A percentile compares a stretch with the other conserved stretches of the same genome.
Evolutionary conservation across 2,113 vertebrate species (phyloP).

Genomic region (Pterocles gutturalis): DNA sequence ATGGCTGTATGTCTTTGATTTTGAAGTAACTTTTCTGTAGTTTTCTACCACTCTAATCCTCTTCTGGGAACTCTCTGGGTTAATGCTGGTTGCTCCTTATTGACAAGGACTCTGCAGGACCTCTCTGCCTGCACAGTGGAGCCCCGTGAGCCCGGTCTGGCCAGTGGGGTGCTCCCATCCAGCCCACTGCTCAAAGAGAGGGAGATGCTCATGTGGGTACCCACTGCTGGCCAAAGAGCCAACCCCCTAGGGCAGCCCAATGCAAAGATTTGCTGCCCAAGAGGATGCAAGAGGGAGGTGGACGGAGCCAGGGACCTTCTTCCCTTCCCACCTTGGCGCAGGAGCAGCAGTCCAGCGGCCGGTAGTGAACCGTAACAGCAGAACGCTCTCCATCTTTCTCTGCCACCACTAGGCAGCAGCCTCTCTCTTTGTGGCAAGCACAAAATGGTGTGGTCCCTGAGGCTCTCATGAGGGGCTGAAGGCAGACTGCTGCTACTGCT

Average conservation of each 20-base stretch:
- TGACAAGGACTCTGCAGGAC: background rate
- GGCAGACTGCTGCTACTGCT: background rate
- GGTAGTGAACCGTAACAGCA: background rate
- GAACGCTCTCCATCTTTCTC: fast-evolving
- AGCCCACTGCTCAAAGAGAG: background rate
- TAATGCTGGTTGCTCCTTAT: background rate
- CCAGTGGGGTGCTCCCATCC: background rate
- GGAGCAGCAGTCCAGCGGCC: background rate
- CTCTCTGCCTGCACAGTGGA: background rate
- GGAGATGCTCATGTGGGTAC: background rate
- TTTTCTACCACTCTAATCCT: background rate
- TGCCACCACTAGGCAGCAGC: conserved; percentile 53
- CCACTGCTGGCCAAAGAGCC: background rate
- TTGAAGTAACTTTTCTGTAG: background rate
- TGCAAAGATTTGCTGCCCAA: background rate
- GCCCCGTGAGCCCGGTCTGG: background rate
- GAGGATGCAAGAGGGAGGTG: background rate
- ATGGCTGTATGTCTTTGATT: background rate
- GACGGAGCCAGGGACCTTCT: background rate
- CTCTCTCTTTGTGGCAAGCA: background rate
- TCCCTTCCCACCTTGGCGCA: background rate
- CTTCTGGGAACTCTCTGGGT: background rate
- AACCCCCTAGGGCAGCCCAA: fast-evolving
- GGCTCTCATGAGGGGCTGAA: background rate
- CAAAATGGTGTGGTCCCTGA: background rate